Conservation (phyloP, 1,140 invertebrate species). For the Mactra quadrangularis region DNA sequence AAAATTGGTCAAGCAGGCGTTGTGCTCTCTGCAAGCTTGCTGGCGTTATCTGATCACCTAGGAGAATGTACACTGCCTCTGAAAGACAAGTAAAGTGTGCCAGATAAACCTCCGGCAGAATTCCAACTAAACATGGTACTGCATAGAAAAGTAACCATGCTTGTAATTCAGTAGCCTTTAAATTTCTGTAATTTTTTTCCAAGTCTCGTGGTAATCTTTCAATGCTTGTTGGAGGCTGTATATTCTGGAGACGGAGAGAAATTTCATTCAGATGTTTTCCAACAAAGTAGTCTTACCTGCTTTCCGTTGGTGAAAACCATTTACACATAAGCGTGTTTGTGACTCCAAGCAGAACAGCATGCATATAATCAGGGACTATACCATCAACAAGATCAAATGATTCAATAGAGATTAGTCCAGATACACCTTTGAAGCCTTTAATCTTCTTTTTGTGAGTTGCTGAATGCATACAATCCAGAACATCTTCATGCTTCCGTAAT, state of each 20-base stretch:
- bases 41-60: not conserved
- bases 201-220: not conserved
- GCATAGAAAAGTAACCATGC: slow-evolving; percentile 3
- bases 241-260: not conserved
- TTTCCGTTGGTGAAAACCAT: not conserved
- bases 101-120: not conserved
- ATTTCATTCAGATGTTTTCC: not conserved
- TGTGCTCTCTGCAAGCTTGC: not conserved
- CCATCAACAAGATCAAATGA: not conserved
- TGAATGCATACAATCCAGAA: not conserved
- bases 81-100: not conserved
- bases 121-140: not conserved
- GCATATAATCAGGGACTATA: not conserved
- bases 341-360: not conserved
- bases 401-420: not conserved
- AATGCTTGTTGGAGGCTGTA: not conserved
- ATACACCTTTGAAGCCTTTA: slow-evolving; percentile 11
- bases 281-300: not conserved
- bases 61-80: not conserved
- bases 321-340: not conserved
- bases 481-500: not conserved
- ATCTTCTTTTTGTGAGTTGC: not conserved
- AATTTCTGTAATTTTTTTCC: not conserved
- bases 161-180: slow-evolving; percentile 10
- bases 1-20: not conserved